Conservation (phyloP, 2,888 invertebrate species). For the Helicoverpa assulta region DNA sequence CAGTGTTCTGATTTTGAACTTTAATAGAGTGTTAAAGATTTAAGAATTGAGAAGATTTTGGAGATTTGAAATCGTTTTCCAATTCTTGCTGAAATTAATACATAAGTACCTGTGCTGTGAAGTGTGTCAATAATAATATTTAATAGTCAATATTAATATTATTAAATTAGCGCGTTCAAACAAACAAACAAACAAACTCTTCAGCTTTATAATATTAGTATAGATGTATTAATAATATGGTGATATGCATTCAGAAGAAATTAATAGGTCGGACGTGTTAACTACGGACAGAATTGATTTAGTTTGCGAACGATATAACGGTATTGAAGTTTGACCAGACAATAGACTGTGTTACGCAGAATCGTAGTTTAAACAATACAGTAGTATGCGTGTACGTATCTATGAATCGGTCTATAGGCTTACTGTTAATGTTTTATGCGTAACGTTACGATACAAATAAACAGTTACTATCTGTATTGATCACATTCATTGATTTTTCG, state of each 20-base stretch:
- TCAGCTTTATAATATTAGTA: no score
- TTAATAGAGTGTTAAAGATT: no score
- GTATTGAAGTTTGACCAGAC: constrained; percentile 20
- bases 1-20: not conserved
- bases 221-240: not conserved
- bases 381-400: not conserved
- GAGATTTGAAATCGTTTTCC: not conserved
- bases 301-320: constrained; percentile 17
- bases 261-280: not conserved
- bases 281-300: not conserved
- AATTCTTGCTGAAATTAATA: no score
- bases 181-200: no score
- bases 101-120: no score
- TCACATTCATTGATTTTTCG: not conserved
- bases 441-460: not conserved
- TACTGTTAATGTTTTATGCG: constrained; percentile 26
- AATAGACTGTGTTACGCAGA: constrained; percentile 23
- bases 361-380: constrained; percentile 12
- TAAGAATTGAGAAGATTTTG: no score
- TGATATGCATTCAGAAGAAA: not conserved
- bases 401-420: constrained; percentile 10
- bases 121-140: no score
- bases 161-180: no score
- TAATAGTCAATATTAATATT: no score
- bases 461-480: not conserved